phyloP scores from a whole-genome alignment of 2,888 invertebrate genomes.

The Acleris literana region DNA sequence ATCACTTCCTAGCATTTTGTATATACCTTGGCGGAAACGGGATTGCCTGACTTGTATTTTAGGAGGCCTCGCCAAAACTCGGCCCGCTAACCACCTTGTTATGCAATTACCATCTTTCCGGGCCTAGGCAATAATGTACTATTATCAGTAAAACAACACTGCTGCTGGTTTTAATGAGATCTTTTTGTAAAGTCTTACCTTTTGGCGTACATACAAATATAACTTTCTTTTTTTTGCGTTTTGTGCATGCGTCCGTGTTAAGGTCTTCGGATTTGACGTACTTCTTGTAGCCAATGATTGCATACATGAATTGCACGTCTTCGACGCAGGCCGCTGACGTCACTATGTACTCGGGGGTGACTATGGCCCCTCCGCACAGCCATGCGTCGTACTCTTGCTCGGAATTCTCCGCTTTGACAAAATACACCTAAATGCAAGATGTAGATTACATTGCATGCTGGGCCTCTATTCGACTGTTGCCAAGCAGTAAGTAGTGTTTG shows the following conservation, averaged over 20 bases:
- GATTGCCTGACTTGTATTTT: too few species aligned
- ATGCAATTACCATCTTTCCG: too few species aligned
- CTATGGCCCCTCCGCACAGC: slow-evolving; percentile 53
- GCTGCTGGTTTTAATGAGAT: too few species aligned
- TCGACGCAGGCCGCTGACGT: slow-evolving; percentile 54
- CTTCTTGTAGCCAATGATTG: slow-evolving; percentile 50
- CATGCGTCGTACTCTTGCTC: slow-evolving; percentile 45
- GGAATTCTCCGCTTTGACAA: slow-evolving; percentile 43
- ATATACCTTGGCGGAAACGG: too few species aligned
- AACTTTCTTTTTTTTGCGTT: slow-evolving; percentile 52
- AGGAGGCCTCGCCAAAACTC: too few species aligned
- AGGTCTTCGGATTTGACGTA: slow-evolving; percentile 46
- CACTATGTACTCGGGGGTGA: slow-evolving; percentile 42
- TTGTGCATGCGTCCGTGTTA: slow-evolving; percentile 48
- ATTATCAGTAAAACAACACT: too few species aligned
- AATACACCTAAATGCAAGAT: slow-evolving; percentile 43
- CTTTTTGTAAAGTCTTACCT: slow-evolving; percentile 21
- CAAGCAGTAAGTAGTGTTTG: too few species aligned
- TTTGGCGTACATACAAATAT: slow-evolving; percentile 43
- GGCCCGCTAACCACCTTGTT: too few species aligned
- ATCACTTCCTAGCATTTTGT: too few species aligned
- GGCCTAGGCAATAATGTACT: too few species aligned
- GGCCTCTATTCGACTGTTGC: too few species aligned
- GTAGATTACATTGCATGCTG: too few species aligned
- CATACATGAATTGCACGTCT: slow-evolving; percentile 50